Base-by-base conservation (phyloP, 2,113 vertebrate species). In the Misgurnus anguillicaudatus region DNA sequence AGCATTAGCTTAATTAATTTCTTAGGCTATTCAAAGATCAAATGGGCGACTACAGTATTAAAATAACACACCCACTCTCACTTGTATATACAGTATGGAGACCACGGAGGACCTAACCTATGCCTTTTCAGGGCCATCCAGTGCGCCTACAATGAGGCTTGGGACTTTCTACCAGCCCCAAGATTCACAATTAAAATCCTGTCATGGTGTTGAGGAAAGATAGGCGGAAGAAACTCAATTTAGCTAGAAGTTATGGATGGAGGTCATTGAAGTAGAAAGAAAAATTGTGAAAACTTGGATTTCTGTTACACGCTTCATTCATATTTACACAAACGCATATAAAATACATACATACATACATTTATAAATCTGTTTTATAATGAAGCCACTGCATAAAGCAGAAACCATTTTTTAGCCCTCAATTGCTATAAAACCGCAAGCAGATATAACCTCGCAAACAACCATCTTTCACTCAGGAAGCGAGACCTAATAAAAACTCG, bases 1-100 rank as follows among this genome's bases (percentile, higher is more conserved):
- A n/a, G 64, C 84, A 90, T 92, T 88, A 90, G 87, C 84, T 88
- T 84, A 86, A 91, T 91, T 88, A 88, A 84, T 87, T 88, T 86
- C 65, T 79, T 45, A 36, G 80, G 80, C 79, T 81, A 19, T 77
- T 85, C 75, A 73, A 78, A 83, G 84, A 85, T 84, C 82, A 62
- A 82, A 9, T 41, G 39, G 67, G 64, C 55, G 75, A 65, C 9
- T 77, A 65, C 9, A 6, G 75, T 77, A 72, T 72, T 82, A 45
- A 85, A 85, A 87, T 77, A 57, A 79, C 42, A 79, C 42, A 58
- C 62, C 9, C 42, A n/a, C 21, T 65, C 61, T 74, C 58, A 70
- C 55, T 16, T 8, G 19, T 47, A 38, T 76, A 64, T 55, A n/a
- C n/a, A n/a, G n/a, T n/a, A 60, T 14, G 7, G 60, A 61, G 7